Conservation (phyloP, 2,797 vertebrate species). For the Alosa sapidissima region DNA sequence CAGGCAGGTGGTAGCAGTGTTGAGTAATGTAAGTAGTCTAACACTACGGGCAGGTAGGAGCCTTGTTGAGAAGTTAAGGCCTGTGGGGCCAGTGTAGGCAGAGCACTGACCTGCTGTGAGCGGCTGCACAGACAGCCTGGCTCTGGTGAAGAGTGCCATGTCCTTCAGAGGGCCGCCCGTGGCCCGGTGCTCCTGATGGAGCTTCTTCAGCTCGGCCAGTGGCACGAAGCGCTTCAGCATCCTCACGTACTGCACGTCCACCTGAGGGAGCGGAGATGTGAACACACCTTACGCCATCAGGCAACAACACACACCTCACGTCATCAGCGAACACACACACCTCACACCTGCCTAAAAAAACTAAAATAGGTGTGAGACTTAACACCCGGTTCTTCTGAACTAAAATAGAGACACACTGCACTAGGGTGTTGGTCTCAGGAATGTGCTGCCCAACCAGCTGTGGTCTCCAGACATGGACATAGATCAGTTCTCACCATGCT, state of each 20-base stretch:
- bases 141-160: slow-evolving; percentile 84
- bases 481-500: slow-evolving; percentile 81
- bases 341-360: too few relatives aligned
- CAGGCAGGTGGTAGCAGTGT: too few relatives aligned
- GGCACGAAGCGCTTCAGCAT: slow-evolving; percentile 88
- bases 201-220: slow-evolving; percentile 86
- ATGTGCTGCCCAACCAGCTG: too few relatives aligned
- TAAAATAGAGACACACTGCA: too few relatives aligned
- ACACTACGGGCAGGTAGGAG: too few relatives aligned
- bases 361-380: too few relatives aligned
- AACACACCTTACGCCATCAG: background rate
- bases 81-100: too few relatives aligned
- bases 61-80: too few relatives aligned
- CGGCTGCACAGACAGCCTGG: slow-evolving; percentile 90
- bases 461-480: too few relatives aligned
- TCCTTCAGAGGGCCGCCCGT: slow-evolving; percentile 81
- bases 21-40: too few relatives aligned
- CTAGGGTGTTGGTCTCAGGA: too few relatives aligned
- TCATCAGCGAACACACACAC: background rate
- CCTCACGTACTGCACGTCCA: slow-evolving; percentile 90
- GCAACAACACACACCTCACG: background rate
- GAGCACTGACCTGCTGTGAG: slow-evolving; percentile 79
- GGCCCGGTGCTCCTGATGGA: slow-evolving; percentile 80
- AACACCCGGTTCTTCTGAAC: too few relatives aligned
- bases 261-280: slow-evolving; percentile 68